These are phyloP conservation scores for Aleiodes leptofemur DNA, from an alignment of 2,888 invertebrate genomes.

Conservation along the genomic window DNA sequence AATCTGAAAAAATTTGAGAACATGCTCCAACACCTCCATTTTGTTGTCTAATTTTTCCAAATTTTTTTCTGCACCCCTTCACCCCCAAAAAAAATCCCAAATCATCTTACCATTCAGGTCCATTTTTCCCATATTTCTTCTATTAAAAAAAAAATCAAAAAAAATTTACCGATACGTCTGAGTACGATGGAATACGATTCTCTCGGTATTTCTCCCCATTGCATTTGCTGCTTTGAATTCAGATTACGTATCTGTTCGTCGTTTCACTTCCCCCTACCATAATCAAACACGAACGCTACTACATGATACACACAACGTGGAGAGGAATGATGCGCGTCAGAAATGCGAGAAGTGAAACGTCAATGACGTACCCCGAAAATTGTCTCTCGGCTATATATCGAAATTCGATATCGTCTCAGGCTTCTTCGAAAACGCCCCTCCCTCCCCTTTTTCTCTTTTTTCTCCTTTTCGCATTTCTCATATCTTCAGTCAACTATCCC, in stretches of 20 bases:
- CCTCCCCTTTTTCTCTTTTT: no score
- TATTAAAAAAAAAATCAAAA: neutral
- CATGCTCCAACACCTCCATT: no score
- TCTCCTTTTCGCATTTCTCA: no score
- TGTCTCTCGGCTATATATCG: constrained; percentile 26
- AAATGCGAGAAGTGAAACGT: constrained; percentile 24
- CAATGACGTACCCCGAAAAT: constrained; percentile 21
- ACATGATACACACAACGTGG: constrained; percentile 18
- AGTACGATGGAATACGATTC: neutral
- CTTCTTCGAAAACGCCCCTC: no score
- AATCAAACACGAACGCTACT: constrained; percentile 19
- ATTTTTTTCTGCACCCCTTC: no score
- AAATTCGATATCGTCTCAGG: no score
- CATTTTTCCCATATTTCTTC: no score
- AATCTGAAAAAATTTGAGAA: no score
- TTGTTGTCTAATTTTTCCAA: no score
- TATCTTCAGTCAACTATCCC: neutral
- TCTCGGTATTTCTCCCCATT: neutral
- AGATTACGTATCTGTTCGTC: constrained; percentile 31
- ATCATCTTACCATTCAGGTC: no score
- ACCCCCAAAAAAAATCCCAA: no score
- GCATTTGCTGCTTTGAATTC: constrained; percentile 24
- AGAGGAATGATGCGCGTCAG: constrained; percentile 13
- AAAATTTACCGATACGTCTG: constrained; percentile 4
- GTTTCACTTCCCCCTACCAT: constrained; percentile 17